phyloP scores from a whole-genome alignment of 2,113 vertebrate species.

The Pseudois nayaur region DNA sequence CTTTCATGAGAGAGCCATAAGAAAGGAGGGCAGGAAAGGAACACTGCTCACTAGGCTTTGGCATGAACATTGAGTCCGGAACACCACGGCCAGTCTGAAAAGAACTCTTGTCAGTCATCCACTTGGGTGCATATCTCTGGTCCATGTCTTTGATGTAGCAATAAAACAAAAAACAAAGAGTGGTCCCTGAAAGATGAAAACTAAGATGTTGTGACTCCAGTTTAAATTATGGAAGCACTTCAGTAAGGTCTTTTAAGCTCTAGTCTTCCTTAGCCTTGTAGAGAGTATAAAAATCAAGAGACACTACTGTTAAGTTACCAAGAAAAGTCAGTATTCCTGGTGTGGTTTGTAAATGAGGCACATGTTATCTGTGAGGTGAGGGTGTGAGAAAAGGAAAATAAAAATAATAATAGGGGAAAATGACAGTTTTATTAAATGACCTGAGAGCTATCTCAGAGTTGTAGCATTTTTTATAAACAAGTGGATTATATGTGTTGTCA shows the following conservation, averaged over 20 bases:
- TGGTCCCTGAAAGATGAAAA: background rate
- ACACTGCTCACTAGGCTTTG: background rate
- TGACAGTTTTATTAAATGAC: background rate
- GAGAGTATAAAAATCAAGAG: background rate
- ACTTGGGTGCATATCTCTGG: background rate
- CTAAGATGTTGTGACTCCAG: background rate
- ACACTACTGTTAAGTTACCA: background rate
- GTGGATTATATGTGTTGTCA: background rate
- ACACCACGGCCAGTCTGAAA: background rate
- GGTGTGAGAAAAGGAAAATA: background rate
- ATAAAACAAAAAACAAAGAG: background rate
- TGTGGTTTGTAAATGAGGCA: background rate
- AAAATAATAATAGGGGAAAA: background rate
- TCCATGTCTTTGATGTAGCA: background rate
- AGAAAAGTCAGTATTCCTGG: background rate
- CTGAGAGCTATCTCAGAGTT: background rate
- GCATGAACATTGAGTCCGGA: background rate
- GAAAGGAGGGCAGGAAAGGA: background rate
- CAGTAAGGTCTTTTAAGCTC: background rate
- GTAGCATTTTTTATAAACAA: background rate
- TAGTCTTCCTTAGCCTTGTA: background rate
- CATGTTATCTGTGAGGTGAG: background rate
- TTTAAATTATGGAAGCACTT: background rate
- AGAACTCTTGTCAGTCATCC: background rate
- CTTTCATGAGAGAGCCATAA: background rate